Evolutionary conservation across 2,888 invertebrate species (phyloP).

Genomic region (Zaprionus lineosus): DNA sequence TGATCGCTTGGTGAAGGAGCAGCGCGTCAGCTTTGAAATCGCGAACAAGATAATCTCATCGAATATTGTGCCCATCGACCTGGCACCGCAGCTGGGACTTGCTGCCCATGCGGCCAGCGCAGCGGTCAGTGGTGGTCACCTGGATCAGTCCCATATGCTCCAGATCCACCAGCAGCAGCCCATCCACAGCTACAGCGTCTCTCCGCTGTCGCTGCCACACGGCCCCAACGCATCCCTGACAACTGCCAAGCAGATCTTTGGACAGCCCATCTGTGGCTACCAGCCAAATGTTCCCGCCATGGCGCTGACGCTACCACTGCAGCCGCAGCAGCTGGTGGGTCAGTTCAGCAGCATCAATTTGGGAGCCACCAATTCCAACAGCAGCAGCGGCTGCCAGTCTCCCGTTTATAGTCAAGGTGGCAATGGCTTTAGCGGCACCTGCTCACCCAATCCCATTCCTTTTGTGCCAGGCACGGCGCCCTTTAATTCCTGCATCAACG

Average conservation of each 20-base stretch:
- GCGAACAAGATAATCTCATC: slow-evolving; percentile 83
- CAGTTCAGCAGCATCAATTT: slow-evolving; percentile 78
- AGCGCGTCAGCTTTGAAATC: slow-evolving; percentile 81
- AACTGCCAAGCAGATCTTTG: slow-evolving; percentile 68
- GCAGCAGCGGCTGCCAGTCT: slow-evolving; percentile 83
- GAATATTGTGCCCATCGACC: slow-evolving; percentile 83
- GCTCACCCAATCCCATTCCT: slow-evolving; percentile 82
- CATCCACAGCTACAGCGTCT: slow-evolving; percentile 81
- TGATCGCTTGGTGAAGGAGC: slow-evolving; percentile 83
- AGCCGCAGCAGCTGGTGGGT: slow-evolving; percentile 63
- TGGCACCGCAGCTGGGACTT: slow-evolving; percentile 85
- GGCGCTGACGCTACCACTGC: slow-evolving; percentile 39
- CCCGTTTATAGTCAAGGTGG: slow-evolving; percentile 83
- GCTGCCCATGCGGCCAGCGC: slow-evolving; percentile 84
- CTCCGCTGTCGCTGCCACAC: slow-evolving; percentile 78
- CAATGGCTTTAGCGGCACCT: slow-evolving; percentile 79
- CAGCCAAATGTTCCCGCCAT: slow-evolving; percentile 30
- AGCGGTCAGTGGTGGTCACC: slow-evolving; percentile 78
- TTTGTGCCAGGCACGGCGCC: slow-evolving; percentile 69
- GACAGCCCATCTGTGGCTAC: slow-evolving; percentile 64
- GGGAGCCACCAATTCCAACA: slow-evolving; percentile 65
- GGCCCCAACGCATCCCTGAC: slow-evolving; percentile 60
- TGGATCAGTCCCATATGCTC: slow-evolving; percentile 60
- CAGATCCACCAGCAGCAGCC: slow-evolving; percentile 79
- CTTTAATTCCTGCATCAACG: slow-evolving; percentile 55